Conservation (phyloP, 2,113 vertebrate genomes). For the Lota lota region DNA sequence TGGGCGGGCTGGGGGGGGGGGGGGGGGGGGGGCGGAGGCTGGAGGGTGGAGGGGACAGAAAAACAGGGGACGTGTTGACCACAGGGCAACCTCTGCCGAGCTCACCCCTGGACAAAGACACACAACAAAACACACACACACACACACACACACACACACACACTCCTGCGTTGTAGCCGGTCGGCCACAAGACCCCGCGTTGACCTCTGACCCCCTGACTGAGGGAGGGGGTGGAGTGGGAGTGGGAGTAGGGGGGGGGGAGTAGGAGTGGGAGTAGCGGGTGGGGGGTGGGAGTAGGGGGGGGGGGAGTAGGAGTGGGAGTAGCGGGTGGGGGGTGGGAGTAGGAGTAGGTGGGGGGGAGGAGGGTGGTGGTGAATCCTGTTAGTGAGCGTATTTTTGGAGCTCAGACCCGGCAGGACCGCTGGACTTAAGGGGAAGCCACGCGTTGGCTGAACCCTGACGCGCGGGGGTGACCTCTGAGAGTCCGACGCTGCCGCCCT, state of each 20-base stretch:
- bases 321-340: too few relatives aligned
- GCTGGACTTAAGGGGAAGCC: too few relatives aligned
- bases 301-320: too few relatives aligned
- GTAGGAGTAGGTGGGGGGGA: too few relatives aligned
- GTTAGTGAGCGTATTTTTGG: too few relatives aligned
- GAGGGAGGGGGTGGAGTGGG: neutral
- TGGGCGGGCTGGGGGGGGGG: conserved; percentile 59
- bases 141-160: conserved; percentile 31
- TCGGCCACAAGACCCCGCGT: conserved; percentile 34
- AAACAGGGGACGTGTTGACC: too few relatives aligned
- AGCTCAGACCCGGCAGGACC: too few relatives aligned
- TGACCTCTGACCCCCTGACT: conserved; percentile 33
- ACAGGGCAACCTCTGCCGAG: conserved; percentile 40
- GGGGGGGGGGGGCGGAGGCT: neutral
- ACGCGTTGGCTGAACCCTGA: conserved; percentile 25
- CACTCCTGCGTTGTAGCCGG: conserved; percentile 7
- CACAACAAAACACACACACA: neutral
- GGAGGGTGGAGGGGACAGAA: neutral
- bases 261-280: neutral
- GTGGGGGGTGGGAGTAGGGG: conserved; percentile 5
- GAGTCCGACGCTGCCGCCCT: too few relatives aligned
- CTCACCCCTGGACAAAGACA: neutral
- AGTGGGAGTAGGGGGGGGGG: conserved; percentile 1
- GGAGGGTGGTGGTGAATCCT: too few relatives aligned
- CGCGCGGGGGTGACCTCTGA: neutral